Evolutionary conservation across 2,797 vertebrate species (phyloP).

Genomic region (Nyctalus aviator): DNA sequence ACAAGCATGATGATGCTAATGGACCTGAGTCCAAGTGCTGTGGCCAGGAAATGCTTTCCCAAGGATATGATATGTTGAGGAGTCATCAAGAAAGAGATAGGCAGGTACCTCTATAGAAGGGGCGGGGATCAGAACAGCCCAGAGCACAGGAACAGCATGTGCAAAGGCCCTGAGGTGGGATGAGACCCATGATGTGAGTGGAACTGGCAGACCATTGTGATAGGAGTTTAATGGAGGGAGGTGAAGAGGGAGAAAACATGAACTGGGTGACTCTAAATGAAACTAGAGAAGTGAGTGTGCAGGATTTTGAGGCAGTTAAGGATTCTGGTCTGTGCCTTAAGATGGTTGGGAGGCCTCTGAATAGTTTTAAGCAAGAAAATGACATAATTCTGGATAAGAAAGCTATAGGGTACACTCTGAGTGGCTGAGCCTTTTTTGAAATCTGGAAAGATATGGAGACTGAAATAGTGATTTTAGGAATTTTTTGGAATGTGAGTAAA

Average conservation of each 20-base stretch:
- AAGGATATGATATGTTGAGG: background rate
- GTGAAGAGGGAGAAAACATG: background rate
- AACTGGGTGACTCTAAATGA: background rate
- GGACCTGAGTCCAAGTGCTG: background rate
- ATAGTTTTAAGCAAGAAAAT: background rate
- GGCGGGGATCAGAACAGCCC: background rate
- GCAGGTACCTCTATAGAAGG: background rate
- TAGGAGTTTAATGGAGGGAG: background rate
- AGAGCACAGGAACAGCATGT: background rate
- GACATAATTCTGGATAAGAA: background rate
- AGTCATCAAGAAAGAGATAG: background rate
- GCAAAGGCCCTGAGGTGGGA: background rate
- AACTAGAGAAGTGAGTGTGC: fast-evolving
- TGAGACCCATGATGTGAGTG: background rate
- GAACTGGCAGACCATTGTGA: too few relatives aligned
- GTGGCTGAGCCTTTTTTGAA: background rate
- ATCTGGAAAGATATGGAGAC: background rate
- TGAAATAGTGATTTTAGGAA: background rate
- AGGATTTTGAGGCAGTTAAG: background rate
- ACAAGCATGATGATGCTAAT: background rate
- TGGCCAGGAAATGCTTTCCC: background rate
- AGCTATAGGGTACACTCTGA: background rate
- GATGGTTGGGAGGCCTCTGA: background rate
- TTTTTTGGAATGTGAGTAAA: background rate
- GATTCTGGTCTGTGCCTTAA: background rate